Conservation (phyloP, 2,888 invertebrate genomes). For the Agapetus fuscipes region DNA sequence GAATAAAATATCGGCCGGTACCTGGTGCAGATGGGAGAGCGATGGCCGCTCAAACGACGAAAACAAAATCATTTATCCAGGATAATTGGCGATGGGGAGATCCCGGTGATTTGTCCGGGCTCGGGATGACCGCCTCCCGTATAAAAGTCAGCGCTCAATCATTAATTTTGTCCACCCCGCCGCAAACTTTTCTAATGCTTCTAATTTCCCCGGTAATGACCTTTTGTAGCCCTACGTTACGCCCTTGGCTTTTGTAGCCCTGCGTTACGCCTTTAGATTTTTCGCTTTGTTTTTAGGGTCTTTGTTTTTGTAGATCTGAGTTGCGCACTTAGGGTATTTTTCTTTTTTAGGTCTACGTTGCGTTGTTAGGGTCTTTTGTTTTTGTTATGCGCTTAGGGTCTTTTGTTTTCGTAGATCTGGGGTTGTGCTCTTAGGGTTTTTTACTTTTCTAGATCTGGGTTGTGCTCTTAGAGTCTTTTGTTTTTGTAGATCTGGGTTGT, state of each 20-base stretch:
- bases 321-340: too few species aligned
- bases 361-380: too few species aligned
- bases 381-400: too few species aligned
- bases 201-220: conserved; percentile 22
- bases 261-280: not conserved
- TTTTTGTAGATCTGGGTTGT: too few species aligned
- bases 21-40: not conserved
- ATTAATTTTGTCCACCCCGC: conserved; percentile 20
- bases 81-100: conserved; percentile 15
- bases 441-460: too few species aligned
- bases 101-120: conserved; percentile 2
- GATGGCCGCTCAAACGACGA: conserved; percentile 10
- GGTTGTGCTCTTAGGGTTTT: too few species aligned
- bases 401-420: too few species aligned
- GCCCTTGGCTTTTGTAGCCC: conserved; percentile 1
- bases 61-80: conserved; percentile 20
- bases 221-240: conserved; percentile 11
- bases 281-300: too few species aligned
- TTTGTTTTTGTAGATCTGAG: too few species aligned
- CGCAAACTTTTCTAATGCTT: conserved; percentile 22
- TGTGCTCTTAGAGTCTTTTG: too few species aligned
- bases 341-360: too few species aligned
- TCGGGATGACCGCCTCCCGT: conserved; percentile 1
- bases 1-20: too few species aligned
- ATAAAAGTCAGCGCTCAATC: conserved; percentile 10